A percentile compares a stretch with the other conserved stretches of the same genome.
phyloP scores from a whole-genome alignment of 2,888 invertebrate species.

The Ophion ventricosus region DNA sequence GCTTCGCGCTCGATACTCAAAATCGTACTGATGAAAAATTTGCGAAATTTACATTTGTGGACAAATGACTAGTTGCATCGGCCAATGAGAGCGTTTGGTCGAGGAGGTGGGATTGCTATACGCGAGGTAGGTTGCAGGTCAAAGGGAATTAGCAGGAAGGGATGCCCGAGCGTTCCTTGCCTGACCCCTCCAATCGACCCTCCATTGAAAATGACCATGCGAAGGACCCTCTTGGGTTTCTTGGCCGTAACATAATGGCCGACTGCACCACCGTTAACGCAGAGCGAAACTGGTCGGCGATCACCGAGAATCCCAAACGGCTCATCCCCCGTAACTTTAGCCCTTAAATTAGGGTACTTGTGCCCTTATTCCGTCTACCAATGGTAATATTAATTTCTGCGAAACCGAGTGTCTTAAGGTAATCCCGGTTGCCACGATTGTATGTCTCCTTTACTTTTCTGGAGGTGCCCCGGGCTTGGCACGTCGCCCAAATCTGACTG shows the following conservation, averaged over 20 bases:
- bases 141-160: conserved; percentile 3
- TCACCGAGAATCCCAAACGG: not conserved
- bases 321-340: not conserved
- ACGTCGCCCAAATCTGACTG: not conserved
- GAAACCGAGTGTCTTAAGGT: not conserved
- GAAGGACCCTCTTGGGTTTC: conserved; percentile 9
- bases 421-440: not conserved
- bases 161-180: not conserved
- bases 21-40: conserved; percentile 49
- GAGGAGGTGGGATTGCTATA: conserved; percentile 13
- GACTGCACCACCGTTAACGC: conserved; percentile 4
- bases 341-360: not conserved
- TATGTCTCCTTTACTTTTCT: too few species aligned
- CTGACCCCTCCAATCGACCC: not conserved
- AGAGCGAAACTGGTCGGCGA: not conserved
- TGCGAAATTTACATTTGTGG: conserved; percentile 17
- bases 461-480: too few species aligned
- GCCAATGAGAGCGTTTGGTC: conserved; percentile 34
- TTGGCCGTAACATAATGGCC: not conserved
- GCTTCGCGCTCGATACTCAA: conserved; percentile 43
- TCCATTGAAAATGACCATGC: not conserved
- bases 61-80: not conserved
- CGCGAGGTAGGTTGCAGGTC: conserved; percentile 4
- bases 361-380: not conserved
- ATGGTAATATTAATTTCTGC: not conserved